phyloP scores from a whole-genome alignment of 2,797 vertebrate species.

The Intellagama lesueurii region DNA sequence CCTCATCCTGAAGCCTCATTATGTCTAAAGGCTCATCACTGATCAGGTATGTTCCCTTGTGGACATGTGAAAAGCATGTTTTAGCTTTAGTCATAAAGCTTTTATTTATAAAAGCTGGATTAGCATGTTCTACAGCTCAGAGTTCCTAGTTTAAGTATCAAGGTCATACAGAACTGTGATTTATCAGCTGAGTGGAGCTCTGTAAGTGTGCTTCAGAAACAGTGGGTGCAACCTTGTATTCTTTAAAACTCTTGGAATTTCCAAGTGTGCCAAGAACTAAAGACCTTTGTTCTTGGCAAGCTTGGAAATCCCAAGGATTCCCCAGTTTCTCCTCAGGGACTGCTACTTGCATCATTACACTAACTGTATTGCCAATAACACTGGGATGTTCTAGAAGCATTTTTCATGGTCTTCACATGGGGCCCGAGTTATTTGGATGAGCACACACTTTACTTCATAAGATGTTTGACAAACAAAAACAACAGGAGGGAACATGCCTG shows the following conservation, averaged over 20 bases:
- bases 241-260: not conserved
- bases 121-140: not conserved
- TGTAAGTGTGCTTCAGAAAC: not conserved
- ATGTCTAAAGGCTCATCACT: no score
- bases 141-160: not conserved
- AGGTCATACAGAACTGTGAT: not conserved
- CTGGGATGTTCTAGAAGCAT: not conserved
- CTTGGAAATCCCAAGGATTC: not conserved
- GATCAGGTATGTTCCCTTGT: no score
- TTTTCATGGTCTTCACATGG: not conserved
- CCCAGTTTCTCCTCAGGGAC: not conserved
- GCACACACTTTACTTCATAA: not conserved
- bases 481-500: not conserved
- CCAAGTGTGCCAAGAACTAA: not conserved
- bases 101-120: not conserved
- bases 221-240: not conserved
- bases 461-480: not conserved
- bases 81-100: not conserved
- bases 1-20: not conserved
- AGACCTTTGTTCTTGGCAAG: not conserved
- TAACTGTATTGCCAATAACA: not conserved
- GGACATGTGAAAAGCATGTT: not conserved
- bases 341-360: not conserved
- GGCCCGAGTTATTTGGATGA: not conserved
- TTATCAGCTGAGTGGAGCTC: not conserved